phyloP scores from a whole-genome alignment of 1,140 invertebrate genomes.

The Spodoptera litura region DNA sequence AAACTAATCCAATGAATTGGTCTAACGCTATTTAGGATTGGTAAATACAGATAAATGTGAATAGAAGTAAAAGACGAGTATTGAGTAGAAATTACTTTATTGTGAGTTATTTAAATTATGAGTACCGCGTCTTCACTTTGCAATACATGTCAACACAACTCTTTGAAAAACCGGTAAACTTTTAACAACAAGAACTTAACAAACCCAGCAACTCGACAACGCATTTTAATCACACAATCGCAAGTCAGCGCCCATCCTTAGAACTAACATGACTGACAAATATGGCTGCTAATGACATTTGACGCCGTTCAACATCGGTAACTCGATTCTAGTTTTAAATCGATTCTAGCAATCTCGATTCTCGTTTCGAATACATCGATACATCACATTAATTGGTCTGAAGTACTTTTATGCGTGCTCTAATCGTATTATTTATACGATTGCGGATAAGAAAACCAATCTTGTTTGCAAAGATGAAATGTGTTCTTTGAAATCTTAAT shows the following conservation, averaged over 20 bases:
- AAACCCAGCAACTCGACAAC: not conserved
- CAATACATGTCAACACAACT: no score
- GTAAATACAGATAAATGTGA: no score
- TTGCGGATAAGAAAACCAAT: slow-evolving; percentile 28
- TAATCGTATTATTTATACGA: slow-evolving; percentile 18
- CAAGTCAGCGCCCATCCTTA: not conserved
- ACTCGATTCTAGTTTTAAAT: not conserved
- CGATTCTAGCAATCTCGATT: not conserved
- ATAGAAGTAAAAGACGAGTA: no score
- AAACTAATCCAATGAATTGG: no score
- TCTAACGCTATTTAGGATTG: no score
- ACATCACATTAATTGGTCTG: slow-evolving; percentile 18
- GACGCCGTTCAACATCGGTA: slow-evolving; percentile 12
- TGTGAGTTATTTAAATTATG: no score
- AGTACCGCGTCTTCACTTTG: no score
- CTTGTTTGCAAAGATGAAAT: not conserved
- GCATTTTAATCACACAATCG: not conserved
- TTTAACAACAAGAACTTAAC: not conserved
- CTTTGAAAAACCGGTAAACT: no score
- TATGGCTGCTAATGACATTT: slow-evolving; percentile 5
- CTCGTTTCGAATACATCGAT: not conserved
- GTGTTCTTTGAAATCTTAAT: slow-evolving; percentile 11
- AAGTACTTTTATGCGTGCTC: not conserved
- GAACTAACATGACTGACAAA: slow-evolving; percentile 4
- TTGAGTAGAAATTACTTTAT: no score